Evolutionary conservation across 2,797 vertebrate species (phyloP), one percentile per base, ranked within the genome.

Genomic region (Rallus crepitans): DNA sequence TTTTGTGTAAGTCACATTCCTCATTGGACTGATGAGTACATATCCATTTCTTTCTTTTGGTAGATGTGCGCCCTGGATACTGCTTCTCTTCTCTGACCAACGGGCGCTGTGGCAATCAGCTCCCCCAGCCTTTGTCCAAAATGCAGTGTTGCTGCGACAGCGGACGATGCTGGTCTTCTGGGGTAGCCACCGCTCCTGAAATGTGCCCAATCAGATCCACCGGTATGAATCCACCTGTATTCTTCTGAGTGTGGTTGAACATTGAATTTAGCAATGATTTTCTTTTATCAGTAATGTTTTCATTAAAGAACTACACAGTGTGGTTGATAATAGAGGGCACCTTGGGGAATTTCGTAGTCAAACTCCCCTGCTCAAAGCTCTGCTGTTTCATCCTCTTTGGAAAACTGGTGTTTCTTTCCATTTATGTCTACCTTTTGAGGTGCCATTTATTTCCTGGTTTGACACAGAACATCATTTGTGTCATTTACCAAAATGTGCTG

Each of bases 151-250:
- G 99, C 97, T 99, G 99, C 52, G 99, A 99, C 60, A 97, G 96
- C 0, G 99, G 99, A 56, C 98, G 99, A 42, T 99, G 99, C 98
- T 99, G 99, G 99, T 98, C 99, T 2, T 96, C 98, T 3, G 98
- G 98, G 11, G 94, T 93, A 9, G 89, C 97, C 5, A 82, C 97
- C 0, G 91, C 98, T 19, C 99, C 99, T 0, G 99, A 99, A 82
- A 99, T 99, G 98, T 99, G 99, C 94, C 99, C 99, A 8, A 99
- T 99, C 79, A 98, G 98, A 83, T 98, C 99, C 95, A 98, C 99
- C 4, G 99, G 99, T 99, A 97, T n/a, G 98, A 70, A 6, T 30
- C 27, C 52, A 6, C 61, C 71, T 11, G 10, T 35, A 1, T 75
- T 42, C 56, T 20, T 24, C 5, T 1, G 12, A 31, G 40, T 1